A percentile compares a stretch with the other conserved stretches of the same genome.
phyloP scores from a whole-genome alignment of 2,888 invertebrate species.

The Octonoba sinensis region DNA sequence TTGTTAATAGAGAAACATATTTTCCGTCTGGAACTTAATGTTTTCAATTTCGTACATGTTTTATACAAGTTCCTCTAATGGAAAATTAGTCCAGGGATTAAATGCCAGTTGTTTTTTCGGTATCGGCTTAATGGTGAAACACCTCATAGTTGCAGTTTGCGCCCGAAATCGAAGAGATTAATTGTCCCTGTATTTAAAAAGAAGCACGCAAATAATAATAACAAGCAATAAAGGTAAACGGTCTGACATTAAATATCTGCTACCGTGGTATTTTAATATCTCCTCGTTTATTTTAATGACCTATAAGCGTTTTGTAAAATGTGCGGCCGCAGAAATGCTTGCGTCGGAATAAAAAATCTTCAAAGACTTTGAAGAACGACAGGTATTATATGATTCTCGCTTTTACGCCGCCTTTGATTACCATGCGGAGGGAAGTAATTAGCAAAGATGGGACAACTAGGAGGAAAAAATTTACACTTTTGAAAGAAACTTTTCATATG shows the following conservation, averaged over 20 bases:
- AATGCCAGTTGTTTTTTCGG: conserved; percentile 32
- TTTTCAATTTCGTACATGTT: conserved; percentile 46
- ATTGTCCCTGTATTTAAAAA: conserved; percentile 42
- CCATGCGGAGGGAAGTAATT: conserved; percentile 22
- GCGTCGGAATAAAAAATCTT: conserved; percentile 13
- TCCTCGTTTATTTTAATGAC: conserved; percentile 61
- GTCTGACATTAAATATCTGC: conserved; percentile 49
- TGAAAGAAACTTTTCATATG: conserved; percentile 2
- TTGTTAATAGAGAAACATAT: conserved; percentile 56
- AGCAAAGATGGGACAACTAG: not conserved
- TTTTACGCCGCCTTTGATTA: conserved; percentile 13
- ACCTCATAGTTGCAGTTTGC: conserved; percentile 17
- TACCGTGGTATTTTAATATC: conserved; percentile 54
- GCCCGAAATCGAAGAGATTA: conserved; percentile 52
- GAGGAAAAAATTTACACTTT: conserved; percentile 11
- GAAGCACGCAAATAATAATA: conserved; percentile 53
- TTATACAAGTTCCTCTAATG: conserved; percentile 45
- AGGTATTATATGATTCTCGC: conserved; percentile 25
- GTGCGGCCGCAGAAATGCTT: conserved; percentile 29
- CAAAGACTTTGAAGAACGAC: conserved; percentile 35
- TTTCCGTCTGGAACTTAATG: conserved; percentile 36
- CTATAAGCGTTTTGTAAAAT: conserved; percentile 57
- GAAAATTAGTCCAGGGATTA: conserved; percentile 54
- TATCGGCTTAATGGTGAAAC: conserved; percentile 29
- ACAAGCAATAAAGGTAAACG: conserved; percentile 54